Evolutionary conservation across 2,113 vertebrate genomes (phyloP), one percentile per base, ranked within the genome.

Genomic region (Eptesicus fuscus): DNA sequence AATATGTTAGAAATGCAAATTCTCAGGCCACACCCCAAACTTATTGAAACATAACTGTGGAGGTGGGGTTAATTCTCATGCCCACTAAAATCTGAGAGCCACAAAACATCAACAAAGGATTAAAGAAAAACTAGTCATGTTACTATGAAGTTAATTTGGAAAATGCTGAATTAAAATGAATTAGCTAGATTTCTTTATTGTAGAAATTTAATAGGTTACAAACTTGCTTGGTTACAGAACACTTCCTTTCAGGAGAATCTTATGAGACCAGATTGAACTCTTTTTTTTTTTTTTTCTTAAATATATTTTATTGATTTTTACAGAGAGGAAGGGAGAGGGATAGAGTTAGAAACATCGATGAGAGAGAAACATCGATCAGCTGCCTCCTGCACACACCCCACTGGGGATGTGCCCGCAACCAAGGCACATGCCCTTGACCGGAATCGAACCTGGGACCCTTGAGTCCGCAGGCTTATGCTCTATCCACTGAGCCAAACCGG

Each of bases 161-260:
- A 94, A 83, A 82, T 37, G 42, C 30, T 42, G 40, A 76, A 67
- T 89, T 93, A 95, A 95, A 95, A 86, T 82, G 7, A 90, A n/a
- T 95, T 51, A 93, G 42, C n/a, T 51, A 87, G 47, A 65, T 74
- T 84, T 95, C 40, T 88, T 80, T 37, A 91, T 9, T 71, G 10
- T 20, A 91, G 18, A 93, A 80, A 25, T 51, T 32, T 56, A 94
- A 70, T 9, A 89, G 11, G 9, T 88, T 80, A 87, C 40, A 83
- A 86, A 95, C 23, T 32, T 65, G 20, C 65, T 32, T 86, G 20
- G 47, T 32, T 89, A 70, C 51, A 88, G 32, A 80, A 53, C 35
- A 53, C 30, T 61, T n/a, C 10, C 51, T 83, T 91, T 76, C 49
- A 82, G 49, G 42, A 95, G 23, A 95, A 74, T 35, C 47, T 51